phyloP scores from a whole-genome alignment of 2,797 vertebrate species.

The Eulemur rubriventer region DNA sequence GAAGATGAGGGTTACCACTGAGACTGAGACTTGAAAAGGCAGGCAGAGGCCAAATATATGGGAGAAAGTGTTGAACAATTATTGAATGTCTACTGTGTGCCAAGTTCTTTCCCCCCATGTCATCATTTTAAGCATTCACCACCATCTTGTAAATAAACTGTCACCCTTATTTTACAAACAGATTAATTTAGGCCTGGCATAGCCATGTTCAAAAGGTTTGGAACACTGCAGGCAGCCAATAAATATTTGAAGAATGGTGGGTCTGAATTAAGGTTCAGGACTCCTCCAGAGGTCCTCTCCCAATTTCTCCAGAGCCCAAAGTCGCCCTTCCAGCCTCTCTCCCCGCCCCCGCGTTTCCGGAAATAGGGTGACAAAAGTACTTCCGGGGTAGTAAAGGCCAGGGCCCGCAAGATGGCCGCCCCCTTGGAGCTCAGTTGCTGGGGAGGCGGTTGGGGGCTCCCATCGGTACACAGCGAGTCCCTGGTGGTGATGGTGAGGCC shows the following conservation, averaged over 20 bases:
- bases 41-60: neutral
- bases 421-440: slow-evolving; percentile 96
- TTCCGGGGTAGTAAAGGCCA: slow-evolving; percentile 67
- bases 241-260: neutral
- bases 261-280: neutral
- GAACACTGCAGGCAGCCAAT: neutral
- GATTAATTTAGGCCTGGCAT: neutral
- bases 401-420: slow-evolving; percentile 89
- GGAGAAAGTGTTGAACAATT: neutral
- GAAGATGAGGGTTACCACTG: neutral
- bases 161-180: neutral
- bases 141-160: neutral
- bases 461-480: slow-evolving; percentile 94
- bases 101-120: neutral
- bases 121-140: neutral
- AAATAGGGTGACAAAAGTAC: slow-evolving; percentile 25
- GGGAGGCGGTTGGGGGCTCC: slow-evolving; percentile 96
- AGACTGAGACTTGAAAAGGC: neutral
- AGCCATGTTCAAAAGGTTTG: neutral
- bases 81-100: neutral
- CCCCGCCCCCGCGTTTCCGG: slow-evolving; percentile 43
- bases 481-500: slow-evolving; percentile 92
- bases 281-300: accelerated
- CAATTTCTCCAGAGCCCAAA: accelerated
- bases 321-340: accelerated